Percentiles rank a stretch among this genome's conserved stretches.
Conservation (phyloP, 2,797 vertebrate species). For the Xenopus petersii region DNA sequence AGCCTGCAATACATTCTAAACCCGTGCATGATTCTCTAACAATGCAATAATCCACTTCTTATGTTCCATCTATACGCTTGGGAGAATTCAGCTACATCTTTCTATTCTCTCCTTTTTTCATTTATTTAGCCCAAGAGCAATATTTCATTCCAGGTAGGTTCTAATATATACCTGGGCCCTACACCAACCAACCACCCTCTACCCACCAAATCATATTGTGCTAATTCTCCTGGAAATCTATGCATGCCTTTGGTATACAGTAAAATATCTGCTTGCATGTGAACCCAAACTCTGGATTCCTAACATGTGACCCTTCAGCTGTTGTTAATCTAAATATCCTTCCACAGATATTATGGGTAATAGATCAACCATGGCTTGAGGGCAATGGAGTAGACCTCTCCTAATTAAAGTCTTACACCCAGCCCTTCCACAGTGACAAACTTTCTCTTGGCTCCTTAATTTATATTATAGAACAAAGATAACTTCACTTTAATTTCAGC, state of each 20-base stretch:
- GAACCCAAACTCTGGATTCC: background rate
- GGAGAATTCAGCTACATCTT: conserved; percentile 76
- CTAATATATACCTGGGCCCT: conserved; percentile 67
- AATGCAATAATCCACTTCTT: background rate
- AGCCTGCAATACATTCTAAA: background rate
- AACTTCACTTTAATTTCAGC: no score
- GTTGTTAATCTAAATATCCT: no score
- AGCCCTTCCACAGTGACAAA: no score
- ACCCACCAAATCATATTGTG: conserved; percentile 47
- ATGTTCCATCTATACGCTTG: conserved; percentile 59
- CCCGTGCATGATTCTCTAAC: background rate
- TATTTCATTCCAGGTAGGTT: conserved; percentile 99
- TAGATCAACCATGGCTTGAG: no score
- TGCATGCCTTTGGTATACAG: conserved; percentile 19
- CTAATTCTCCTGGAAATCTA: conserved; percentile 16
- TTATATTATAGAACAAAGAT: no score
- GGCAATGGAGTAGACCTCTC: no score
- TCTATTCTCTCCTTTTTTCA: conserved; percentile 64
- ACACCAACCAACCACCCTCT: conserved; percentile 44
- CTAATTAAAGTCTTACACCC: no score
- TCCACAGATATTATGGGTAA: no score
- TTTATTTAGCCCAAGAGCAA: conserved; percentile 92
- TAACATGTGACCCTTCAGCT: background rate
- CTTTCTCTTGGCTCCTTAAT: no score
- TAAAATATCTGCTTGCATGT: conserved; percentile 22